These are phyloP conservation scores for Edolisoma coerulescens DNA, from an alignment of 2,113 vertebrate species.

Conservation along the genomic window DNA sequence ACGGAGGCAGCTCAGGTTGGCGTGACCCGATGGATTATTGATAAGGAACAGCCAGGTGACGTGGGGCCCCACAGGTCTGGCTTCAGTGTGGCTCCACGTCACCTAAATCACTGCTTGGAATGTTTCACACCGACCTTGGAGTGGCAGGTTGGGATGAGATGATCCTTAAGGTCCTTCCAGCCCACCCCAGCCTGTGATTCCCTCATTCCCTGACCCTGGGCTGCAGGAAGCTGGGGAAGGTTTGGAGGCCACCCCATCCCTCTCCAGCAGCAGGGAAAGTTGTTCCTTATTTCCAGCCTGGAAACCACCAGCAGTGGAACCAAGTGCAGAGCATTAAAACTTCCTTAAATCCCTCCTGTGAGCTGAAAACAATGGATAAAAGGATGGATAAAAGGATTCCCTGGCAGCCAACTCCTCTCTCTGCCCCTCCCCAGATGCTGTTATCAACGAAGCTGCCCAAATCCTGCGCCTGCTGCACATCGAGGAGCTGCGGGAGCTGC, in stretches of 20 bases:
- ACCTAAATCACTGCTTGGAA: background rate
- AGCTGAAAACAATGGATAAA: background rate
- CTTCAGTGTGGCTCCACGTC: fast-evolving
- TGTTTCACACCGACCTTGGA: background rate
- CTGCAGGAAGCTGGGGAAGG: background rate
- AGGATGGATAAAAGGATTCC: fast-evolving
- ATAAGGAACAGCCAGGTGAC: background rate
- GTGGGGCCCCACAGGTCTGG: background rate
- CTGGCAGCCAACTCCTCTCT: no score
- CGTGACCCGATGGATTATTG: background rate
- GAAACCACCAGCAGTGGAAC: background rate
- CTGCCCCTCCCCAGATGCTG: conserved; percentile 80
- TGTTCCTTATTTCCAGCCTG: fast-evolving
- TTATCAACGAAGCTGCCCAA: conserved; percentile 92
- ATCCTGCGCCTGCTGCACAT: conserved; percentile 94
- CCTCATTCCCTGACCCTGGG: background rate
- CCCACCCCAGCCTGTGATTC: background rate
- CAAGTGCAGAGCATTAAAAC: background rate
- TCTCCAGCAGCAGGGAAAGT: background rate
- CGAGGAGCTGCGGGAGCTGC: conserved; percentile 94
- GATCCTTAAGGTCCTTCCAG: background rate
- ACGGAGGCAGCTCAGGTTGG: background rate
- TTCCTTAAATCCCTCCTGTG: background rate
- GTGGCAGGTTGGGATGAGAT: background rate
- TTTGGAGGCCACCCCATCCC: background rate